Conservation (phyloP, 37 sponge, comb jelly and placozoan species). For the Dysidea cf. avara region DNA sequence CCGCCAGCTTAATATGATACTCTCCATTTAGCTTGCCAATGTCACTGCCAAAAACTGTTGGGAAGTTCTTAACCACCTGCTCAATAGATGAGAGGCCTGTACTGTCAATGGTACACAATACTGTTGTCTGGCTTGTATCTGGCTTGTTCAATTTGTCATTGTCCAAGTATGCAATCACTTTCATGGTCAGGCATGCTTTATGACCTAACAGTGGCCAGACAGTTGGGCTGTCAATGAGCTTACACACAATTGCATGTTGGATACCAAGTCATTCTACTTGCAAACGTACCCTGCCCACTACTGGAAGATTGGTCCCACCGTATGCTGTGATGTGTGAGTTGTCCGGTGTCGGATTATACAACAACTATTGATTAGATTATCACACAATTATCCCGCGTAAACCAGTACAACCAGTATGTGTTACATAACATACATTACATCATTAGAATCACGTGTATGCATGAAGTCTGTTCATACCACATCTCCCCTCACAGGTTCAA, state of each 20-base stretch:
- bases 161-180: constrained; percentile 21
- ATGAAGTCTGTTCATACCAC: too few relatives aligned
- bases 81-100: too few relatives aligned
- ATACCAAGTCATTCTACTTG: neutral
- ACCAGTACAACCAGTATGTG: too few relatives aligned
- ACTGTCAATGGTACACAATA: constrained; percentile 4
- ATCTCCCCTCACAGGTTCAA: too few relatives aligned
- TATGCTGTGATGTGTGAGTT: constrained; percentile 20
- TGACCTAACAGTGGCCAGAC: too few relatives aligned
- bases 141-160: constrained; percentile 29
- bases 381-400: too few relatives aligned
- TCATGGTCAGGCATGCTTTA: neutral
- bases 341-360: too few relatives aligned
- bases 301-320: constrained; percentile 25
- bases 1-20: constrained; percentile 36
- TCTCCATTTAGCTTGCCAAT: constrained; percentile 16
- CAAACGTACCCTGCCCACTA: constrained; percentile 19
- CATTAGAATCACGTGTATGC: too few relatives aligned
- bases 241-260: constrained; percentile 9
- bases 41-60: constrained; percentile 1
- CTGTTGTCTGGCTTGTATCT: neutral
- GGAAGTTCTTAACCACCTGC: constrained; percentile 9
- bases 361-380: too few relatives aligned
- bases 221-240: constrained; percentile 24
- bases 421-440: too few relatives aligned